These are phyloP conservation scores for Rhagoletis zephyria DNA, from an alignment of 1,140 invertebrate genomes.

Conservation along the genomic window DNA sequence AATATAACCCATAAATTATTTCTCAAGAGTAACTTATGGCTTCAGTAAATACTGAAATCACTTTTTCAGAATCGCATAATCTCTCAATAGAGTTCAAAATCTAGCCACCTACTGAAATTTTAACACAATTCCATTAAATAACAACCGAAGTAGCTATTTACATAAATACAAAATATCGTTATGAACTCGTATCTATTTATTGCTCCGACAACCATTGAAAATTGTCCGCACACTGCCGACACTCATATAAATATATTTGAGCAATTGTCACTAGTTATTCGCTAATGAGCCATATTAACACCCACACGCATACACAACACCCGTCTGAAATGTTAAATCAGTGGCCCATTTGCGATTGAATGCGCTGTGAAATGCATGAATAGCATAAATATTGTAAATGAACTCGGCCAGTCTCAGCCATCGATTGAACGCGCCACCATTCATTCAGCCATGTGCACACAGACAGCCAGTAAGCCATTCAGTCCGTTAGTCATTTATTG, in stretches of 20 bases:
- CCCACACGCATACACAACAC: neutral
- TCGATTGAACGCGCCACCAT: too few relatives aligned
- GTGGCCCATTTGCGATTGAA: neutral
- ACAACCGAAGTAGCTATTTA: neutral
- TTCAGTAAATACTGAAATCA: too few relatives aligned
- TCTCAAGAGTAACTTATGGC: too few relatives aligned
- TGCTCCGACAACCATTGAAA: conserved; percentile 3
- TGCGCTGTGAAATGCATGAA: conserved; percentile 1
- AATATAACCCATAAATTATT: too few relatives aligned
- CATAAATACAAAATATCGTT: neutral
- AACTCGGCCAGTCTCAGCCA: neutral
- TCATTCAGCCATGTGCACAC: neutral
- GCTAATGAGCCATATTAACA: conserved; percentile 49
- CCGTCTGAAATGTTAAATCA: conserved; percentile 26
- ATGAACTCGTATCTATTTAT: neutral
- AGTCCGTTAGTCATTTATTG: conserved; percentile 36
- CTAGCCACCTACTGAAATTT: too few relatives aligned
- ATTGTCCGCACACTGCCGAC: neutral
- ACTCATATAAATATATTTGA: conserved; percentile 21
- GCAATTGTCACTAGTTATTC: neutral
- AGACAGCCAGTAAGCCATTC: neutral
- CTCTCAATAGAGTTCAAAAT: too few relatives aligned
- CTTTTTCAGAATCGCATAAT: too few relatives aligned
- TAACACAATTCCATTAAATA: neutral
- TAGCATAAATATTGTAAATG: neutral